Percentiles rank a stretch among this genome's conserved stretches.
Conservation (phyloP, 2,113 vertebrate genomes). For the Sphyrna mokarran region DNA sequence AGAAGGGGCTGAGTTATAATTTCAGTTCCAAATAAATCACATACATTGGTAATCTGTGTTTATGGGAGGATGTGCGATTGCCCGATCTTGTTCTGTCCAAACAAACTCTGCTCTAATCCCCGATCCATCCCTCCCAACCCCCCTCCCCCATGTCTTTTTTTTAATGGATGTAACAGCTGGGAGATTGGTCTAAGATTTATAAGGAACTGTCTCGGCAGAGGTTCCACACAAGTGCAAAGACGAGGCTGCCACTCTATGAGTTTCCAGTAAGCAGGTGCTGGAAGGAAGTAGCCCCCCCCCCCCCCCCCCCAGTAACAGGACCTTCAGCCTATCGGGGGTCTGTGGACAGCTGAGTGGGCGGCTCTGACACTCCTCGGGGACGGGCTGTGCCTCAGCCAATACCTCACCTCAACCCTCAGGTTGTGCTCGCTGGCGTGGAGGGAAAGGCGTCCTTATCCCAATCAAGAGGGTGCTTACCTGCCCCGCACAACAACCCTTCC, state of each 20-base stretch:
- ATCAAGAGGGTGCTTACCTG: neutral
- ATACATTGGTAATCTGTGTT: slow-evolving; percentile 44
- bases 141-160: slow-evolving; percentile 37
- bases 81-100: slow-evolving; percentile 52
- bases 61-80: slow-evolving; percentile 48
- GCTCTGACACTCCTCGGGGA: slow-evolving; percentile 40
- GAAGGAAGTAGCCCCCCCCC: slow-evolving; percentile 37
- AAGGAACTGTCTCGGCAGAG: slow-evolving; percentile 55
- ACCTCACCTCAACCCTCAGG: slow-evolving; percentile 28
- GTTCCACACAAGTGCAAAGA: slow-evolving; percentile 39
- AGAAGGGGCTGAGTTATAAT: slow-evolving; percentile 1
- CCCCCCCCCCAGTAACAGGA: slow-evolving; percentile 46
- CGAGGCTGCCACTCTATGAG: slow-evolving; percentile 45
- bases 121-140: slow-evolving; percentile 21
- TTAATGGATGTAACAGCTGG: slow-evolving; percentile 61
- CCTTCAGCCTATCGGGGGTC: slow-evolving; percentile 51
- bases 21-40: slow-evolving; percentile 11
- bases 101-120: slow-evolving; percentile 55
- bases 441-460: neutral
- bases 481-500: too few relatives aligned
- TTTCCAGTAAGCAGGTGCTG: slow-evolving; percentile 42
- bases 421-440: neutral
- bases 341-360: slow-evolving; percentile 50
- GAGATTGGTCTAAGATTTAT: slow-evolving; percentile 66
- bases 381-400: slow-evolving; percentile 35